A percentile compares a stretch with the other conserved stretches of the same genome.
phyloP scores from a whole-genome alignment of 1,140 invertebrate genomes.

The Whitmania pigra region DNA sequence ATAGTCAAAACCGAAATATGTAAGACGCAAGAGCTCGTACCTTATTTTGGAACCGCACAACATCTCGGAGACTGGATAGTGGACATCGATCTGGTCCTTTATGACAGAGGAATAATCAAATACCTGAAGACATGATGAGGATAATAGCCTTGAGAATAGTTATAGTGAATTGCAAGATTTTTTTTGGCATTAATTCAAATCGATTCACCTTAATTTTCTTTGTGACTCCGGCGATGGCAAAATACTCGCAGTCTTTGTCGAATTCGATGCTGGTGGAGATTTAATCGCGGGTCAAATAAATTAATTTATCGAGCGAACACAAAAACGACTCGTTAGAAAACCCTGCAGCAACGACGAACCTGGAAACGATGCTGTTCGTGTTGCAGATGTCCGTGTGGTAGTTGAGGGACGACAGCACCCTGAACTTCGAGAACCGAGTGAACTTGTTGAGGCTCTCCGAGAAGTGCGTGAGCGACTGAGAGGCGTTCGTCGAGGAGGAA shows the following conservation, averaged over 20 bases:
- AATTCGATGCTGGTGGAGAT: constrained; percentile 68
- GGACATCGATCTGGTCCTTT: constrained; percentile 68
- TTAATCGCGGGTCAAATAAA: constrained; percentile 21
- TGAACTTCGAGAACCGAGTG: constrained; percentile 64
- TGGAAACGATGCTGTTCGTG: constrained; percentile 77
- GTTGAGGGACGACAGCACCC: constrained; percentile 70
- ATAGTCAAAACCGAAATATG: neutral
- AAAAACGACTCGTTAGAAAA: neutral
- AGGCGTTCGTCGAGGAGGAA: too few relatives aligned
- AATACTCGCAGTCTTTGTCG: constrained; percentile 88
- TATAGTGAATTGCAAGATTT: too few relatives aligned
- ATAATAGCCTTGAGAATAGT: too few relatives aligned
- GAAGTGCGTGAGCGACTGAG: constrained; percentile 60
- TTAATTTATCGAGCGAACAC: neutral
- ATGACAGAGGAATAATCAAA: constrained; percentile 77
- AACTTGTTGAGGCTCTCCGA: constrained; percentile 76
- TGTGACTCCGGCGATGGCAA: constrained; percentile 89
- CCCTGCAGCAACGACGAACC: constrained; percentile 30
- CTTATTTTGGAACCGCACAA: constrained; percentile 78
- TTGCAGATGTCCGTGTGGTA: constrained; percentile 79
- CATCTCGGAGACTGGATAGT: constrained; percentile 86
- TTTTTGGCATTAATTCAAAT: constrained; percentile 1
- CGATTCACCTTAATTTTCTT: constrained; percentile 72
- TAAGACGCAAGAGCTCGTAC: constrained; percentile 26
- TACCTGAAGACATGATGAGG: constrained; percentile 31